Percentiles rank a stretch among this genome's conserved stretches.
These are phyloP conservation scores for Cylindroiulus punctatus DNA, from an alignment of 2,888 invertebrate species.

Conservation along the genomic window DNA sequence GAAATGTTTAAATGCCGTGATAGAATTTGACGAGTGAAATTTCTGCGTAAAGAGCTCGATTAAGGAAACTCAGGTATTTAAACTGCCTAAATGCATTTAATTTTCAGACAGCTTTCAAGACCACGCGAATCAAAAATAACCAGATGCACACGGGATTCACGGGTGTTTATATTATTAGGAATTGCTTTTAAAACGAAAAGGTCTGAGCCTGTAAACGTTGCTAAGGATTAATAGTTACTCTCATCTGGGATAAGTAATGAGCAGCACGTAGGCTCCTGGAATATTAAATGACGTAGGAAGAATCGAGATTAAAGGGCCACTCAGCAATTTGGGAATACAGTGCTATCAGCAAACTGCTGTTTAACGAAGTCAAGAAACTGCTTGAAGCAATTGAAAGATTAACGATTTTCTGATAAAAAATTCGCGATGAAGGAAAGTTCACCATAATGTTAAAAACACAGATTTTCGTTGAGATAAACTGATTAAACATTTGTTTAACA, in stretches of 20 bases:
- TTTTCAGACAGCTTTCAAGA: background rate
- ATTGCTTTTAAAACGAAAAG: slow-evolving; percentile 24
- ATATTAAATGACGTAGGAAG: background rate
- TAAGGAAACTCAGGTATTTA: background rate
- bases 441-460: too few relatives aligned
- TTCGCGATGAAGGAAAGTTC: too few relatives aligned
- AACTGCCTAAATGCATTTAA: background rate
- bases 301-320: background rate
- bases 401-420: background rate
- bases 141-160: background rate
- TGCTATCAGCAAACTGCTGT: background rate
- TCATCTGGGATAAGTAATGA: background rate
- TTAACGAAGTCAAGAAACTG: background rate
- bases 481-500: too few relatives aligned
- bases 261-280: background rate
- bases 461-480: too few relatives aligned
- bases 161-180: background rate
- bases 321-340: background rate
- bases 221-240: slow-evolving; percentile 9
- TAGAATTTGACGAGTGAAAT: slow-evolving; percentile 33
- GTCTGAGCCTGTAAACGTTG: background rate
- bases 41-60: background rate
- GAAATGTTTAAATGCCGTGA: background rate
- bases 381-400: background rate
- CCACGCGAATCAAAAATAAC: slow-evolving; percentile 1